These are phyloP conservation scores for Centropus bengalensis DNA, from an alignment of 2,113 vertebrate genomes.

Conservation along the genomic window DNA sequence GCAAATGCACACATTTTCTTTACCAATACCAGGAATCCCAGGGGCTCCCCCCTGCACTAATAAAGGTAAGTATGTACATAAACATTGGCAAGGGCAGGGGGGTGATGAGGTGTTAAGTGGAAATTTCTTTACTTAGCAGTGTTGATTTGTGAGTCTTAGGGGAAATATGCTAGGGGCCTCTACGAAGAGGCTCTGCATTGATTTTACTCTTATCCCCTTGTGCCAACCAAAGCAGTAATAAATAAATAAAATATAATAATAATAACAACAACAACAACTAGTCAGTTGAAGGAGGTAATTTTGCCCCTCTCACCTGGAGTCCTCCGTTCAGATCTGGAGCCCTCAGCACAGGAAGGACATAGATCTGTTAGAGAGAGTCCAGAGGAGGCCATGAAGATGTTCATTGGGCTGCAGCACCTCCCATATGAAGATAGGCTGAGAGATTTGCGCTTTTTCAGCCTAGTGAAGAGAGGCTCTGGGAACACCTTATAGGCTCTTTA, in stretches of 20 bases:
- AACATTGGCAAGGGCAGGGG: not conserved
- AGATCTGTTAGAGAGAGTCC: too few relatives aligned
- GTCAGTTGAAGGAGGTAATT: too few relatives aligned
- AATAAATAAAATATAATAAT: not conserved
- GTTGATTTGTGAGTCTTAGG: conserved; percentile 11
- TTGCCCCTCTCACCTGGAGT: too few relatives aligned
- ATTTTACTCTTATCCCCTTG: not conserved
- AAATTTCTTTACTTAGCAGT: conserved; percentile 36
- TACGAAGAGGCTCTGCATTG: not conserved
- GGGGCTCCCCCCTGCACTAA: not conserved
- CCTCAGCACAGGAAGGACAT: too few relatives aligned
- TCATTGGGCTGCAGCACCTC: too few relatives aligned
- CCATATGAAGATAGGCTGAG: too few relatives aligned
- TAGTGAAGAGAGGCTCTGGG: too few relatives aligned
- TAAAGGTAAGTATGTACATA: not conserved
- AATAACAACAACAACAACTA: too few relatives aligned
- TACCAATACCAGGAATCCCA: not conserved
- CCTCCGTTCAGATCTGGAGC: too few relatives aligned
- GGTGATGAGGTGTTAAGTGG: conserved; percentile 40
- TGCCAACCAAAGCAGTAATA: not conserved
- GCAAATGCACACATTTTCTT: not conserved
- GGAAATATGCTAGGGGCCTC: conserved; percentile 3
- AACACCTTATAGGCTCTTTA: too few relatives aligned
- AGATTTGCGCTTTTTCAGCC: too few relatives aligned
- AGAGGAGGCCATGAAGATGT: too few relatives aligned